phyloP scores from a whole-genome alignment of 2,113 vertebrate genomes.

The Amblyornis subalaris region DNA sequence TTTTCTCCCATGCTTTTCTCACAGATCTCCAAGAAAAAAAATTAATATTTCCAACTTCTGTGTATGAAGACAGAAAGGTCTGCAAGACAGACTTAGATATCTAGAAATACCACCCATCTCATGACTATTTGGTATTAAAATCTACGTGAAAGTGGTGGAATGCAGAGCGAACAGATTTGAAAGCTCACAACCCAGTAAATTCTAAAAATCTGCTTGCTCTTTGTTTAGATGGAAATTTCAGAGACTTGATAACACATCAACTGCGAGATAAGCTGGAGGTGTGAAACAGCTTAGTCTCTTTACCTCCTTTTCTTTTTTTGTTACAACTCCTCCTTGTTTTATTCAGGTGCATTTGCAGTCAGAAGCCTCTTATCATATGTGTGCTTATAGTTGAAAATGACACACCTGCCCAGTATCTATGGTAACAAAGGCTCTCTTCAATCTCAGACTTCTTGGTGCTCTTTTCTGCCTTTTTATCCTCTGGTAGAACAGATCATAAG shows the following conservation, averaged over 20 bases:
- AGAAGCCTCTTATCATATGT: constrained; percentile 62
- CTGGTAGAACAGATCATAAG: background rate
- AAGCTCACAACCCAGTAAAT: constrained; percentile 42
- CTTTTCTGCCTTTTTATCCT: constrained; percentile 62
- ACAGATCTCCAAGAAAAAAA: background rate
- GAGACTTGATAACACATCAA: constrained; percentile 32
- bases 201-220: constrained; percentile 46
- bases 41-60: background rate
- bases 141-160: background rate
- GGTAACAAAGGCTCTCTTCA: constrained; percentile 72
- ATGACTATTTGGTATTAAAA: constrained; percentile 21
- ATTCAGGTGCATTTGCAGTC: constrained; percentile 66
- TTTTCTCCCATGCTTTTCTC: constrained; percentile 11
- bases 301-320: background rate
- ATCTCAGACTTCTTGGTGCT: constrained; percentile 60
- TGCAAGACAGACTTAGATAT: background rate
- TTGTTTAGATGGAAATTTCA: constrained; percentile 63
- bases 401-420: constrained; percentile 76
- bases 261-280: constrained; percentile 1
- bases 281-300: constrained; percentile 36
- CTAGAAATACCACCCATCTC: constrained; percentile 38
- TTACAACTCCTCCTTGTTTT: constrained; percentile 44
- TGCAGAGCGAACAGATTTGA: constrained; percentile 46
- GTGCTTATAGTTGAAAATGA: constrained; percentile 65
- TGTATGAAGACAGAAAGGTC: background rate